Percentiles rank a stretch among this genome's conserved stretches.
phyloP scores from a whole-genome alignment of 1,140 invertebrate genomes.

The Bombus superbus region DNA sequence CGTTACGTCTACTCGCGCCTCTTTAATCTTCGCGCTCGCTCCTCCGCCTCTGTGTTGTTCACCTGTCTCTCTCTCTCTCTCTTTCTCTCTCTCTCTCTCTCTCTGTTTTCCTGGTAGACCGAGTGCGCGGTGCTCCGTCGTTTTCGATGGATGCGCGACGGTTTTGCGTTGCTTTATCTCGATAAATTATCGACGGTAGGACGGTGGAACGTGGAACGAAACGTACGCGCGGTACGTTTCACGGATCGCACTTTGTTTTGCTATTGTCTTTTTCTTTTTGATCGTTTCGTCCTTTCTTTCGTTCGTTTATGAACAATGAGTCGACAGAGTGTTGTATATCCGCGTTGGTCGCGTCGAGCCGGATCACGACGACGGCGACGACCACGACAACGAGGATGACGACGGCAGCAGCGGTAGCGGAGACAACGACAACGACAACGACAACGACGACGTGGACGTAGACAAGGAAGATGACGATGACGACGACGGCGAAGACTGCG shows the following conservation, averaged over 20 bases:
- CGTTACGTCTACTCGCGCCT: not conserved
- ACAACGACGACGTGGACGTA: constrained; percentile 33
- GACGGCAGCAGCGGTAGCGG: constrained; percentile 22
- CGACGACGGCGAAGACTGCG: constrained; percentile 35
- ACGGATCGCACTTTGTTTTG: constrained; percentile 5
- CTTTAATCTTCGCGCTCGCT: not conserved
- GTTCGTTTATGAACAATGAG: too few species aligned
- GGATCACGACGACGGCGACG: constrained; percentile 50
- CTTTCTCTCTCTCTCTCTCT: constrained; percentile 25
- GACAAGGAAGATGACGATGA: constrained; percentile 7
- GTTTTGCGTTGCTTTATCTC: constrained; percentile 39
- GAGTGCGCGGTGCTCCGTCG: constrained; percentile 25
- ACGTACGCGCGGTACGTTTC: constrained; percentile 43
- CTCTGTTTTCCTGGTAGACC: constrained; percentile 19
- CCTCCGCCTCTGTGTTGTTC: constrained; percentile 27
- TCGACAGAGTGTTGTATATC: not conserved
- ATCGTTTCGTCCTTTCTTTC: too few species aligned
- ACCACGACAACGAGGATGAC: constrained; percentile 19
- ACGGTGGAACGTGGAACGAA: constrained; percentile 31
- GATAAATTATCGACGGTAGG: constrained; percentile 57
- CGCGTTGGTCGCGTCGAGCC: constrained; percentile 50
- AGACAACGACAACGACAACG: constrained; percentile 26
- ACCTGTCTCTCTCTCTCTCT: constrained; percentile 47
- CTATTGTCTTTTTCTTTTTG: not conserved
- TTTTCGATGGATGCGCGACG: constrained; percentile 37